Evolutionary conservation across 2,113 vertebrate genomes (phyloP).

Genomic region (Cryptoleucopteryx plumbea): DNA sequence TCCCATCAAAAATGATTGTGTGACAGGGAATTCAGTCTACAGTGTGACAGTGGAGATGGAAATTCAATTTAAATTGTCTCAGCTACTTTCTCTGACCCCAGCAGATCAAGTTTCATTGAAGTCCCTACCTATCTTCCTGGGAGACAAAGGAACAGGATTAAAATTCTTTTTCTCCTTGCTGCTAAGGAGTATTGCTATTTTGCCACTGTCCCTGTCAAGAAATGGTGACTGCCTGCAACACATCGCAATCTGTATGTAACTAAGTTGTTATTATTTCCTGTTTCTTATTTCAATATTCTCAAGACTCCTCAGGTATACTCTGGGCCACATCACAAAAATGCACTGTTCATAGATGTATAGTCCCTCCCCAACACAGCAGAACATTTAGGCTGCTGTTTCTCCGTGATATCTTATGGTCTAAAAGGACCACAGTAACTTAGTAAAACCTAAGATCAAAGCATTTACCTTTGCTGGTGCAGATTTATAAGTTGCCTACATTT

Average conservation of each 20-base stretch:
- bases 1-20: not conserved
- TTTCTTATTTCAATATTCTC: not conserved
- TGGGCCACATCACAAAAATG: not conserved
- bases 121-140: not conserved
- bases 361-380: not conserved
- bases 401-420: not conserved
- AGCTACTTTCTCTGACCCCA: not conserved
- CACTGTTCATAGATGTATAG: not conserved
- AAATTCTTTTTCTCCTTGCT: not conserved
- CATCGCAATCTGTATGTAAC: not conserved
- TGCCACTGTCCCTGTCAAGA: not conserved
- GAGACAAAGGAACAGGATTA: not conserved
- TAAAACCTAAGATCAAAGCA: not conserved
- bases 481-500: conserved; percentile 37
- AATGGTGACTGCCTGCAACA: not conserved
- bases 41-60: not conserved
- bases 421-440: not conserved
- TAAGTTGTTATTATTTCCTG: not conserved
- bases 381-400: not conserved
- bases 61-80: not conserved
- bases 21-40: not conserved
- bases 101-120: not conserved
- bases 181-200: not conserved
- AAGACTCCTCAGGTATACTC: not conserved
- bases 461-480: conserved; percentile 58